Evolutionary conservation across 1,140 invertebrate species (phyloP).

Genomic region (Eriocheir sinensis): DNA sequence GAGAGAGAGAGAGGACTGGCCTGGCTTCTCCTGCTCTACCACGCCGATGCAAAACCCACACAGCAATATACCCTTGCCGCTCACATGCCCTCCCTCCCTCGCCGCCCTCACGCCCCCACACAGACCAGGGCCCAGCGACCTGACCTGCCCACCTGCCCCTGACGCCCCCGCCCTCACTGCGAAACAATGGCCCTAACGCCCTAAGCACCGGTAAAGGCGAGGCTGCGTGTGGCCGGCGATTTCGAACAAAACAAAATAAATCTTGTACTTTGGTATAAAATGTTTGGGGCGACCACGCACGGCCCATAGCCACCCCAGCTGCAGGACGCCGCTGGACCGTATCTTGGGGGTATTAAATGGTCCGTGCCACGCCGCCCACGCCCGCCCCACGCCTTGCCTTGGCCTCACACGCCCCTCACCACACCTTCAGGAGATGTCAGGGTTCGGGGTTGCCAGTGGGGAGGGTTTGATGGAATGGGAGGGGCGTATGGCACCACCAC

Average conservation of each 20-base stretch:
- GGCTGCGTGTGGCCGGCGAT: conserved; percentile 14
- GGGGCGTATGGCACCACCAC: neutral
- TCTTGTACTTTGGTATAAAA: conserved; percentile 69
- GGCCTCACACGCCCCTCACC: neutral
- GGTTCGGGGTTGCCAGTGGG: neutral
- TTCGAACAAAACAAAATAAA: conserved; percentile 67
- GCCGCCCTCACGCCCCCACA: neutral
- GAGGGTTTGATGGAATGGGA: too few species aligned
- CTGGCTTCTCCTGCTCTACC: conserved; percentile 47
- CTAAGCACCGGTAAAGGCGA: neutral
- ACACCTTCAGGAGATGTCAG: neutral
- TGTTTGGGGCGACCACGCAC: conserved; percentile 60
- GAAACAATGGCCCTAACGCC: neutral
- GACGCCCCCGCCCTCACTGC: neutral
- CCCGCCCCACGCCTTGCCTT: conserved; percentile 11
- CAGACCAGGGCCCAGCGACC: neutral
- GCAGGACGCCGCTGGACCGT: conserved; percentile 38
- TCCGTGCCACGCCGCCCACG: neutral
- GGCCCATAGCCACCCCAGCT: conserved; percentile 48
- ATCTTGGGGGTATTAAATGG: conserved; percentile 58
- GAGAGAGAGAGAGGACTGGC: neutral
- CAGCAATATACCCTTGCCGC: neutral
- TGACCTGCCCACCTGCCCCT: neutral
- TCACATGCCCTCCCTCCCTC: neutral
- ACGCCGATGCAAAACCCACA: conserved; percentile 25